phyloP scores from a whole-genome alignment of 1,140 invertebrate species.

The Lamellibrachia luymesi region DNA sequence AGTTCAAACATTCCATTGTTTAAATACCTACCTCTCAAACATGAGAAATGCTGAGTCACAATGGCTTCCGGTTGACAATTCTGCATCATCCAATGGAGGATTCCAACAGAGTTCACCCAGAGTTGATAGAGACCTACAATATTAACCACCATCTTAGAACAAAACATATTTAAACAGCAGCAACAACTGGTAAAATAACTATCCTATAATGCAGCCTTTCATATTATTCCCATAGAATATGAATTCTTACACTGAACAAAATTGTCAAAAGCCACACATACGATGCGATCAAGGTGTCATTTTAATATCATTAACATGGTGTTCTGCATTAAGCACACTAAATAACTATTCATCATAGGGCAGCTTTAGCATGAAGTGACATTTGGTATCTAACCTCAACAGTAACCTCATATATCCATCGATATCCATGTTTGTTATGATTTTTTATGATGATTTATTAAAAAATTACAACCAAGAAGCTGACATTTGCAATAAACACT shows the following conservation, averaged over 20 bases:
- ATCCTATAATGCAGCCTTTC: too few species aligned
- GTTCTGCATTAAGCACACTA: not conserved
- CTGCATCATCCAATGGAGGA: slow-evolving; percentile 37
- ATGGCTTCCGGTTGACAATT: slow-evolving; percentile 40
- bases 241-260: not conserved
- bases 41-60: slow-evolving; percentile 43
- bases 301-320: too few species aligned
- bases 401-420: too few species aligned
- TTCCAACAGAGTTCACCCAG: slow-evolving; percentile 47
- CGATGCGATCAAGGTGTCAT: too few species aligned
- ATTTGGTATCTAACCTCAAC: too few species aligned
- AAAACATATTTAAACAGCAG: not conserved
- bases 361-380: not conserved
- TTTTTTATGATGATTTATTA: too few species aligned
- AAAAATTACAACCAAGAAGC: too few species aligned
- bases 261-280: not conserved
- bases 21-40: slow-evolving; percentile 45
- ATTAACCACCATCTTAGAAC: not conserved
- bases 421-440: too few species aligned
- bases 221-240: not conserved
- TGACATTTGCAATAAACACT: too few species aligned
- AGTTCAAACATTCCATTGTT: not conserved
- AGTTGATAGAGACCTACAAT: slow-evolving; percentile 26
- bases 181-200: not conserved
- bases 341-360: not conserved